Evolutionary conservation across 53 echinoderm and acorn worm genomes (phyloP).

Genomic region (Holothuria scabra): DNA sequence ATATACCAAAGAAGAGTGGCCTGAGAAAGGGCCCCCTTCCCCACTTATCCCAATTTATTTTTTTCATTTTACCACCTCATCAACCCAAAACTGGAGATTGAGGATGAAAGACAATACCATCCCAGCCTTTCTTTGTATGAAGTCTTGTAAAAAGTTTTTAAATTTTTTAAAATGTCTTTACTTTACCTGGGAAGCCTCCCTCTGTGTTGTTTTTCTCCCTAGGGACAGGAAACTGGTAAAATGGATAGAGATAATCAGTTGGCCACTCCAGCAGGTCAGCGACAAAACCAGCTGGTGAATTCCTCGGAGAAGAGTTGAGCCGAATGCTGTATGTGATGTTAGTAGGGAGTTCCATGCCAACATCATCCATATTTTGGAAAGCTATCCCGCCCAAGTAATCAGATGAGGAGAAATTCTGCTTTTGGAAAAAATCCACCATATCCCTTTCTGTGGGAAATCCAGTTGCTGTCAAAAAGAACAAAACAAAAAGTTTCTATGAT

Average conservation of each 20-base stretch:
- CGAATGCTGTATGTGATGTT: conserved; percentile 80
- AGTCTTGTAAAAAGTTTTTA: too few species aligned
- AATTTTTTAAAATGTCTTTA: too few species aligned
- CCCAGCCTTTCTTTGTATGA: too few species aligned
- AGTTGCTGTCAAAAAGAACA: conserved; percentile 32
- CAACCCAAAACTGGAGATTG: too few species aligned
- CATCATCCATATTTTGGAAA: conserved; percentile 62
- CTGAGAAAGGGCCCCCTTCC: too few species aligned
- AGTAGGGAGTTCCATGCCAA: conserved; percentile 38
- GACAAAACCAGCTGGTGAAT: conserved; percentile 32
- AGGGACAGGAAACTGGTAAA: conserved; percentile 79
- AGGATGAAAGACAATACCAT: too few species aligned
- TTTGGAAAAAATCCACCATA: conserved; percentile 52
- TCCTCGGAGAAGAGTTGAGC: conserved; percentile 62
- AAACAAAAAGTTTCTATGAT: neutral
- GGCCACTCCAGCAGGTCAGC: conserved; percentile 64
- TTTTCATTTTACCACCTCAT: too few species aligned
- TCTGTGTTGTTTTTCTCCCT: conserved; percentile 60
- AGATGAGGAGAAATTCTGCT: conserved; percentile 40
- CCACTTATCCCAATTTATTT: too few species aligned
- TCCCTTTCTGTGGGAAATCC: conserved; percentile 71
- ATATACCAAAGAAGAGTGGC: too few species aligned
- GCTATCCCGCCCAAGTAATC: conserved; percentile 67
- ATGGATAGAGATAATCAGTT: conserved; percentile 66
- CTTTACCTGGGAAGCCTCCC: conserved; percentile 77